phyloP scores from a whole-genome alignment of 2,888 invertebrate species.

The Drosophila affinis region DNA sequence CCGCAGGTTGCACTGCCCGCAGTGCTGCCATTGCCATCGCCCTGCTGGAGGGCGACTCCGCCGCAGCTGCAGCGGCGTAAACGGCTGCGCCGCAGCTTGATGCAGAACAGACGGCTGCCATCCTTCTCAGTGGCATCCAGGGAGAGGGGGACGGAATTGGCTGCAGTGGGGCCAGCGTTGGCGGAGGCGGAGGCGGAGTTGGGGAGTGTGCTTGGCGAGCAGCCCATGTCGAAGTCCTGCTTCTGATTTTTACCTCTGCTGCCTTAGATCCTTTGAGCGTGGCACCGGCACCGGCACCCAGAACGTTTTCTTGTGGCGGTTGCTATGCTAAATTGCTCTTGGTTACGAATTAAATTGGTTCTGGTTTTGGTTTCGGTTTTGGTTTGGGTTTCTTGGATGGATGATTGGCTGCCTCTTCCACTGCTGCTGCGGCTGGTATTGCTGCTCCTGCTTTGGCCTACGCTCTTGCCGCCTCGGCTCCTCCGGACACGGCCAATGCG shows the following conservation, averaged over 20 bases:
- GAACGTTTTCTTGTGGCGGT: conserved; percentile 27
- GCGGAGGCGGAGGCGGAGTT: conserved; percentile 45
- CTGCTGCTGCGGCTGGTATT: neutral
- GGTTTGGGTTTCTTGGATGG: conserved; percentile 35
- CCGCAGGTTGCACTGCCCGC: conserved; percentile 66
- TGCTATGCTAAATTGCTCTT: conserved; percentile 69
- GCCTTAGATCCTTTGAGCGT: conserved; percentile 8
- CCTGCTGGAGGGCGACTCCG: conserved; percentile 75
- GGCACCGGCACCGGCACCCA: neutral
- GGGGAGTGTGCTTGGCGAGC: conserved; percentile 75
- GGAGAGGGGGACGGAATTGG: conserved; percentile 49
- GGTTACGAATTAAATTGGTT: conserved; percentile 63
- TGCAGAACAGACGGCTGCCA: conserved; percentile 81
- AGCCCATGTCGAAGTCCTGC: conserved; percentile 71
- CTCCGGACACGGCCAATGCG: neutral
- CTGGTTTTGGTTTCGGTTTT: conserved; percentile 54
- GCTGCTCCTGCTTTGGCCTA: conserved; percentile 40
- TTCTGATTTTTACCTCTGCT: conserved; percentile 33
- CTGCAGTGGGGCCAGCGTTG: conserved; percentile 15
- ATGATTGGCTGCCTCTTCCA: conserved; percentile 3
- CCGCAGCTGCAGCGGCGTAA: conserved; percentile 77
- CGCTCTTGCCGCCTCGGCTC: neutral
- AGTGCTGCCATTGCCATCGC: conserved; percentile 73
- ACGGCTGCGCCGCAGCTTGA: conserved; percentile 80
- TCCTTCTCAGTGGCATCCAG: conserved; percentile 78